Percentiles rank a stretch among this genome's conserved stretches.
These are phyloP conservation scores for Cosmorhoe ocellata DNA, from an alignment of 2,888 invertebrate genomes.

Conservation along the genomic window DNA sequence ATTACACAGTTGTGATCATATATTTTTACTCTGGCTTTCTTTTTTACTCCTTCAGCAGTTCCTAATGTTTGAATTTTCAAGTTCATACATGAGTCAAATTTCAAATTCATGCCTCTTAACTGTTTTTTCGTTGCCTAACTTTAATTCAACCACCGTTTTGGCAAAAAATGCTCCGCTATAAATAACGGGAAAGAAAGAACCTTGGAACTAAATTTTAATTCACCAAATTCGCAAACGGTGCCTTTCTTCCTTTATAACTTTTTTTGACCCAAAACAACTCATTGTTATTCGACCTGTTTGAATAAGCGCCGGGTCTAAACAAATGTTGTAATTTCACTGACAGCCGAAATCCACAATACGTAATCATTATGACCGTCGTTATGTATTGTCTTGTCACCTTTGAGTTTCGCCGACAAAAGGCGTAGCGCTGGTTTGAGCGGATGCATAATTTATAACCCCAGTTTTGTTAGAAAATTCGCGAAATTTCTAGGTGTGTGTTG, in stretches of 20 bases:
- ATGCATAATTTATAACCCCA: constrained; percentile 2
- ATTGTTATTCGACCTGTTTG: constrained; percentile 38
- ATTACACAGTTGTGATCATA: too few relatives aligned
- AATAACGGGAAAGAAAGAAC: constrained; percentile 30
- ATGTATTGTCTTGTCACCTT: constrained; percentile 72
- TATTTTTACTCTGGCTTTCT: too few relatives aligned
- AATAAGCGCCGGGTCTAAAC: constrained; percentile 48
- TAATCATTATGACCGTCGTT: constrained; percentile 70
- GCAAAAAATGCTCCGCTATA: constrained; percentile 23
- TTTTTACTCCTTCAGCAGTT: too few relatives aligned
- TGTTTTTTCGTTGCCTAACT: constrained; percentile 21
- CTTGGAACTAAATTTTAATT: constrained; percentile 30
- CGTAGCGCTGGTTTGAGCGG: constrained; percentile 44
- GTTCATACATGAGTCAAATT: too few relatives aligned
- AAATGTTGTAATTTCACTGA: constrained; percentile 43
- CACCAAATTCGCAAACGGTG: constrained; percentile 23
- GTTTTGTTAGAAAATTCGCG: constrained; percentile 8
- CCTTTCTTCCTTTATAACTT: constrained; percentile 17
- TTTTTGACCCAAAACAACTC: constrained; percentile 19
- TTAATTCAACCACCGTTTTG: constrained; percentile 10
- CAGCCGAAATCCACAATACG: constrained; percentile 64
- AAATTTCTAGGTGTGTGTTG: constrained; percentile 8
- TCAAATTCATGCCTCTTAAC: neutral
- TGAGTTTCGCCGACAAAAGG: constrained; percentile 59
- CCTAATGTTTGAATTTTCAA: too few relatives aligned